These are phyloP conservation scores for Heliconius hermathena DNA, from an alignment of 1,140 invertebrate genomes.

Conservation along the genomic window DNA sequence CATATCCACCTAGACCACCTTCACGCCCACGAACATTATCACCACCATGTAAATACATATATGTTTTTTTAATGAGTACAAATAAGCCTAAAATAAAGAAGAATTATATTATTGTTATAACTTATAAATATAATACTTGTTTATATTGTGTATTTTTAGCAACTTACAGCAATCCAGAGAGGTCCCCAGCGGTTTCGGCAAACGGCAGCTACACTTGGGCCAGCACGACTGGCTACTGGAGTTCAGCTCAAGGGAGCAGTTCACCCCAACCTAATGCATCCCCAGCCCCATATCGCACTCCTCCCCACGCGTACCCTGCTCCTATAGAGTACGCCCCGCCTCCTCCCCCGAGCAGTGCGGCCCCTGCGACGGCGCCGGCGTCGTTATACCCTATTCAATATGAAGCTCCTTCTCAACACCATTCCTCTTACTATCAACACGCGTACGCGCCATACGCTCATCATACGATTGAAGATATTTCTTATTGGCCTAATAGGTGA, in stretches of 20 bases:
- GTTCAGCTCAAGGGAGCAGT: constrained; percentile 58
- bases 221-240: constrained; percentile 70
- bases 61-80: constrained; percentile 7
- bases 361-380: constrained; percentile 58
- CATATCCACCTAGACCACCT: constrained; percentile 76
- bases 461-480: constrained; percentile 75
- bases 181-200: constrained; percentile 59
- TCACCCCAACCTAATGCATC: constrained; percentile 66
- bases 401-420: constrained; percentile 66
- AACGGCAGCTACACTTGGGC: constrained; percentile 75
- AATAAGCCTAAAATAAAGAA: background rate
- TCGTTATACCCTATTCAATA: constrained; percentile 69
- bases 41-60: constrained; percentile 69
- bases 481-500: constrained; percentile 75
- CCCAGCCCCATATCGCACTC: constrained; percentile 65
- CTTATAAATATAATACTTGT: background rate
- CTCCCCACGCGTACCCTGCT: constrained; percentile 66
- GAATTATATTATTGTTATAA: background rate
- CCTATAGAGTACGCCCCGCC: constrained; percentile 67
- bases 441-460: constrained; percentile 73
- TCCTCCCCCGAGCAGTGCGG: constrained; percentile 56
- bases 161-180: constrained; percentile 72
- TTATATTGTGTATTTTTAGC: constrained; percentile 46
- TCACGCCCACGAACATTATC: constrained; percentile 74
- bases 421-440: constrained; percentile 71